Evolutionary conservation across 2,797 vertebrate species (phyloP), one percentile per base, ranked within the genome.

Genomic region (Echeneis naucrates): DNA sequence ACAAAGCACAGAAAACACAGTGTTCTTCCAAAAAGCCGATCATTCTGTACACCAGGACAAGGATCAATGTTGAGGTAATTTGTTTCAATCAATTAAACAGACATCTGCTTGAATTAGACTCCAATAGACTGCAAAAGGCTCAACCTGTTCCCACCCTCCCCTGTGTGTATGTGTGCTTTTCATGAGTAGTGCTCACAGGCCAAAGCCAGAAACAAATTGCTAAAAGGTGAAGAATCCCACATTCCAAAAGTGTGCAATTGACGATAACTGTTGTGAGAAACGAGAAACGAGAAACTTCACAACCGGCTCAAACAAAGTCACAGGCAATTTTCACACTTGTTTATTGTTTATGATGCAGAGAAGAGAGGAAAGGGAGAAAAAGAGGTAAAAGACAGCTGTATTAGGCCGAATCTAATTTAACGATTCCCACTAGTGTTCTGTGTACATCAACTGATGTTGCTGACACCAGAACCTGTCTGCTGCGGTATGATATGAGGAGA

Each of bases 81-180:
- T 94, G 92, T 91, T 93, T 92, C 90, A 68, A 94, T 94, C 93
- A 94, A 93, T 94, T 94, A 94, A 94, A 92, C 89, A 88, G 91
- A 94, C 92, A 92, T 92, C 92, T 93, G 91, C 87, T 92, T 91
- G 90, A 92, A 93, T 94, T 93, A 93, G 91, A 90, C 86, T 86
- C 86, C 87, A 87, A 91, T 75, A 83, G 82, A 90, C 83, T 85
- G 81, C 75, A 81, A 69, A 68, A 80, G 71, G 61, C 72, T 75
- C 53, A 19, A 23, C 56, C 71, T 50, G 59, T 61, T 44, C 73
- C 56, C 33, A n/a, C 62, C 50, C 17, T 5, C 32, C 17, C 21
- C 11, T 38, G 58, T 35, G 33, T 26, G 33, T 24, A 21, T 58
- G 24, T 72, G 35, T 68, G 32, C n/a, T 40, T 63, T 55, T 6